Base-by-base conservation (phyloP, 1,140 invertebrate genomes). In the Neodiprion lecontei region DNA sequence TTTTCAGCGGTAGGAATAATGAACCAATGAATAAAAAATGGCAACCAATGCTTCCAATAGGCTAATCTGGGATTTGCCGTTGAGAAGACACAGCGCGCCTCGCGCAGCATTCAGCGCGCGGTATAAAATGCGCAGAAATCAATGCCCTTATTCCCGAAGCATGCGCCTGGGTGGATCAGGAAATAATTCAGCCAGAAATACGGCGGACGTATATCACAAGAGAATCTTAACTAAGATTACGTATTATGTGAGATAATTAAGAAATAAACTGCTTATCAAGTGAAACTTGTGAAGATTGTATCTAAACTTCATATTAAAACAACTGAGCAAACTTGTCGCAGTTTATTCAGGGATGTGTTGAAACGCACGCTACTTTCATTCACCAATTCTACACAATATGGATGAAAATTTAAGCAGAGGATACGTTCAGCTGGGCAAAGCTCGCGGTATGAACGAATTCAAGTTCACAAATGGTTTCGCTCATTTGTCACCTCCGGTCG, bases 341-440 rank as follows among this genome's bases (percentile, higher is more conserved):
- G 28, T 40, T 40, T 40, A 61, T 61, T 61, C 53, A 61, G 53
- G 53, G 53, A 61, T 61, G 53, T 61, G 53, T 61, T 61, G 53
- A 61, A 5, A 14, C n/a, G 53, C 53, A 17, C 0, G 11, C n/a
- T 61, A 17, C 11, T 61, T 61, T 61, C 53, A 17, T 8, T 14
- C 5, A 0, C 28, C 11, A 61, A 61, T 14, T 61, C 53, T 17
- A 61, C 53, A 61, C 83, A 87, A 84, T 40, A 93, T 93, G 92
- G 92, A 92, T 84, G 92, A 93, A 78, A 93, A 92, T 78, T 82
- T 93, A 69, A 92, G 91, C 21, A 88, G 92, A 74, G 92, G 92
- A 68, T 93, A 93, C 78, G 91, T 92, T 78, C 91, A 91, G 77
- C 82, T 92, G 14, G 90, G 91, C 11, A 91, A 91, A 82, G 83